phyloP scores from a whole-genome alignment of 2,113 vertebrate genomes.

The Chlamydotis undulata region DNA sequence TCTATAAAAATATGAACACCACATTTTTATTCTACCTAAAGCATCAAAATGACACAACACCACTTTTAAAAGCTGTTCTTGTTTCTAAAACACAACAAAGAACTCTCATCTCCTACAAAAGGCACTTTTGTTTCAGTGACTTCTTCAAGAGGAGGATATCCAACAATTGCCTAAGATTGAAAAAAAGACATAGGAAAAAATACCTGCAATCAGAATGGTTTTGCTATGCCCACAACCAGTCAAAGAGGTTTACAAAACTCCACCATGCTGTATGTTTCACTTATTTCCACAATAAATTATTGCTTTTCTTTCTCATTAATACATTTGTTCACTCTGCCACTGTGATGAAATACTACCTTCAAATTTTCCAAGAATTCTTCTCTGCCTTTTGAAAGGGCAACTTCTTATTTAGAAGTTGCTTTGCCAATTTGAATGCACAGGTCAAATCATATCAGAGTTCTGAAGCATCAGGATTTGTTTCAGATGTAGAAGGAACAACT shows the following conservation, averaged over 20 bases:
- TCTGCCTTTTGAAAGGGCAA: neutral
- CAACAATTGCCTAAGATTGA: neutral
- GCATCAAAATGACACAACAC: neutral
- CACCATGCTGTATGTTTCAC: neutral
- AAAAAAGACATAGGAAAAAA: neutral
- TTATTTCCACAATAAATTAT: neutral
- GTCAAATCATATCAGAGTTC: neutral
- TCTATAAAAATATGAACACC: neutral
- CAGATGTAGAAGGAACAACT: neutral
- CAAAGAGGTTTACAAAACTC: neutral
- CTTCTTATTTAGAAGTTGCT: neutral
- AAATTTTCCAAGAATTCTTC: neutral
- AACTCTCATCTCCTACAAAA: neutral
- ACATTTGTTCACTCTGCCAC: neutral
- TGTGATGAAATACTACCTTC: neutral
- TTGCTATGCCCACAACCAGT: neutral
- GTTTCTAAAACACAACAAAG: neutral
- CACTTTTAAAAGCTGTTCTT: neutral
- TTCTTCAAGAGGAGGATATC: neutral
- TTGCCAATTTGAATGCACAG: neutral
- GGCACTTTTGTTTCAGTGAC: neutral
- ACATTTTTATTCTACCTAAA: neutral
- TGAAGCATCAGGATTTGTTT: neutral
- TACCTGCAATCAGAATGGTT: neutral
- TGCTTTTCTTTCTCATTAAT: neutral